Percentiles rank a stretch among this genome's conserved stretches.
Evolutionary conservation across 2,113 vertebrate species (phyloP).

Genomic region (Struthio camelus): DNA sequence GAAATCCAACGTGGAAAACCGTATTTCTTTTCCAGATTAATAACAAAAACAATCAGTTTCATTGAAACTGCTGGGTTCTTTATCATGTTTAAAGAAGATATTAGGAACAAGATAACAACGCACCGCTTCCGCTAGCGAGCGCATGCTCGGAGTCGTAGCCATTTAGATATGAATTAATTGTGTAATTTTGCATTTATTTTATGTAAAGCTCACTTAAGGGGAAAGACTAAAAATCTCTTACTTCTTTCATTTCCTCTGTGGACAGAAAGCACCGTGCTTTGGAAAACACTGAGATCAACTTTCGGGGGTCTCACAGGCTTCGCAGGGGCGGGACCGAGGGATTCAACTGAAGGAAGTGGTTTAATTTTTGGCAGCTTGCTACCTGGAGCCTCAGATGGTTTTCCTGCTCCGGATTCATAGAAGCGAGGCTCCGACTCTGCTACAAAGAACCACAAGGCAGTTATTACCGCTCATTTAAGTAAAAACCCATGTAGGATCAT

Average conservation of each 20-base stretch:
- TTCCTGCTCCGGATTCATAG: conserved; percentile 12
- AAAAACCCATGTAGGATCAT: background rate
- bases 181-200: background rate
- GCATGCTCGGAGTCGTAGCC: accelerated
- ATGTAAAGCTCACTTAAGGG: background rate
- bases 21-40: background rate
- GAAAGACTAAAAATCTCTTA: background rate
- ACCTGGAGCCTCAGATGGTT: background rate
- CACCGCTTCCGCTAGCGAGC: too few relatives aligned
- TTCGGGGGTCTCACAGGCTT: conserved; percentile 74
- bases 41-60: background rate
- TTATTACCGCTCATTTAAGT: background rate
- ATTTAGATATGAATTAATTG: background rate
- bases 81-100: background rate
- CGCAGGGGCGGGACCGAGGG: conserved; percentile 68
- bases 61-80: background rate
- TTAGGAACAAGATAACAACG: background rate
- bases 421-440: background rate
- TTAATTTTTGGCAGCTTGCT: conserved; percentile 65
- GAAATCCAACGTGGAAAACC: background rate
- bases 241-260: conserved; percentile 7
- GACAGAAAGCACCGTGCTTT: accelerated
- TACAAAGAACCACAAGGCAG: conserved; percentile 11
- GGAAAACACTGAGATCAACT: conserved; percentile 61
- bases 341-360: conserved; percentile 54